Conservation (phyloP, 1,140 invertebrate genomes). For the Drosophila orena region DNA sequence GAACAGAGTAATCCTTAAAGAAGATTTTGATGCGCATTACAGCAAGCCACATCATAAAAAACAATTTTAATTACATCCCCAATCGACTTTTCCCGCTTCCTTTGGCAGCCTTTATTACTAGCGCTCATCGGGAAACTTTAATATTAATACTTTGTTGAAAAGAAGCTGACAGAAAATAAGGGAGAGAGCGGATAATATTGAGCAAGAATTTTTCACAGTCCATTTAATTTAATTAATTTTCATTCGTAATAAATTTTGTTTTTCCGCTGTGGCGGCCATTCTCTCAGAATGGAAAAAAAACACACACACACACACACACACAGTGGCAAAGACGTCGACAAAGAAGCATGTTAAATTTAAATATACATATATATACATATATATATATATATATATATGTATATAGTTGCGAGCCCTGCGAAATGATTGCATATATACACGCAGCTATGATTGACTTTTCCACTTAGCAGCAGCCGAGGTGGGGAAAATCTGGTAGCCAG, state of each 20-base stretch:
- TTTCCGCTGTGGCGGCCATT: slow-evolving; percentile 43
- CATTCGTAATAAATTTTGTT: slow-evolving; percentile 75
- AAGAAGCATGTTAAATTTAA: slow-evolving; percentile 63
- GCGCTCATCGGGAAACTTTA: slow-evolving; percentile 36
- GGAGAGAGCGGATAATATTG: slow-evolving; percentile 31
- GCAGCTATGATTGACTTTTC: slow-evolving; percentile 57
- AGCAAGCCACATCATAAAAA: slow-evolving; percentile 37
- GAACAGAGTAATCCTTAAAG: slow-evolving; percentile 39
- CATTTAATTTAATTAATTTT: slow-evolving; percentile 81
- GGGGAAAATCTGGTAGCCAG: slow-evolving; percentile 11
- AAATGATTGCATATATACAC: slow-evolving; percentile 31
- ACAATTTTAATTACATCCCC: slow-evolving; percentile 46
- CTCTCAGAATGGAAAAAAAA: slow-evolving; percentile 1
- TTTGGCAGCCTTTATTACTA: slow-evolving; percentile 18
- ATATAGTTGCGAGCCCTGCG: slow-evolving; percentile 6
- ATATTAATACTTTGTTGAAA: slow-evolving; percentile 56
- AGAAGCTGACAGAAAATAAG: slow-evolving; percentile 21
- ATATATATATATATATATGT: slow-evolving; percentile 4
- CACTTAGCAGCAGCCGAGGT: slow-evolving; percentile 28
- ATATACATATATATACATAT: slow-evolving; percentile 44
- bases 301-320: no score
- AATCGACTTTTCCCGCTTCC: slow-evolving; percentile 25
- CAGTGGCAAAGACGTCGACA: slow-evolving; percentile 21
- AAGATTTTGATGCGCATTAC: slow-evolving; percentile 34
- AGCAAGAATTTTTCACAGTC: slow-evolving; percentile 68